A percentile compares a stretch with the other conserved stretches of the same genome.
Conservation (phyloP, 1,140 invertebrate genomes). For the Pomacea maculata region DNA sequence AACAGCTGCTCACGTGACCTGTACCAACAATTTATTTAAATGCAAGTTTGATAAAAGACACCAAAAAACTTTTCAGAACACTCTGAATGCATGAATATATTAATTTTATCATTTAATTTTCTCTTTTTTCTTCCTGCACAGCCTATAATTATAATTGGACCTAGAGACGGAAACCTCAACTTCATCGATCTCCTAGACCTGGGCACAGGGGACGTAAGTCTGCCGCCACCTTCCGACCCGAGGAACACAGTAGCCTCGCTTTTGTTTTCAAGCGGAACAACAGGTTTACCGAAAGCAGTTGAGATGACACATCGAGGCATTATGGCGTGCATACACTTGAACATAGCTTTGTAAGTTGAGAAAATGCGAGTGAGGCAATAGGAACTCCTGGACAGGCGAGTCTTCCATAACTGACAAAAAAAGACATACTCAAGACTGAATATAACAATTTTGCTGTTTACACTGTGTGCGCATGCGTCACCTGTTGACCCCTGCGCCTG, state of each 20-base stretch:
- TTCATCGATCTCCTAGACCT: not conserved
- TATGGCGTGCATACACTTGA: constrained; percentile 65
- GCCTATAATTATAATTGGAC: not conserved
- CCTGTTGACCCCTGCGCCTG: too few species aligned
- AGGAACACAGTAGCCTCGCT: not conserved
- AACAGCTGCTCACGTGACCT: too few species aligned
- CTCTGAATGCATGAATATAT: too few species aligned
- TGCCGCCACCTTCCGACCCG: not conserved
- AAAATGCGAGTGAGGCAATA: too few species aligned
- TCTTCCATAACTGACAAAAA: too few species aligned
- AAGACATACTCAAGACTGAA: too few species aligned
- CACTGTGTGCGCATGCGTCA: too few species aligned
- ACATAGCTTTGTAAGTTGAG: not conserved
- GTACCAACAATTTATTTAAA: too few species aligned
- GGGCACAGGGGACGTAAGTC: not conserved
- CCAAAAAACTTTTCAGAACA: too few species aligned
- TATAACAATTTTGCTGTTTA: too few species aligned
- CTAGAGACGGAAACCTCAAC: not conserved
- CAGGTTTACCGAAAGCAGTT: not conserved
- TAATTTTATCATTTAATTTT: not conserved
- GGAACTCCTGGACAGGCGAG: too few species aligned
- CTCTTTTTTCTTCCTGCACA: not conserved
- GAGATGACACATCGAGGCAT: not conserved
- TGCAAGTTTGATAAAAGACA: too few species aligned
- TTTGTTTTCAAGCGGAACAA: not conserved